Base-by-base conservation (phyloP, 2,888 invertebrate genomes). In the Sthenelais limicola region DNA sequence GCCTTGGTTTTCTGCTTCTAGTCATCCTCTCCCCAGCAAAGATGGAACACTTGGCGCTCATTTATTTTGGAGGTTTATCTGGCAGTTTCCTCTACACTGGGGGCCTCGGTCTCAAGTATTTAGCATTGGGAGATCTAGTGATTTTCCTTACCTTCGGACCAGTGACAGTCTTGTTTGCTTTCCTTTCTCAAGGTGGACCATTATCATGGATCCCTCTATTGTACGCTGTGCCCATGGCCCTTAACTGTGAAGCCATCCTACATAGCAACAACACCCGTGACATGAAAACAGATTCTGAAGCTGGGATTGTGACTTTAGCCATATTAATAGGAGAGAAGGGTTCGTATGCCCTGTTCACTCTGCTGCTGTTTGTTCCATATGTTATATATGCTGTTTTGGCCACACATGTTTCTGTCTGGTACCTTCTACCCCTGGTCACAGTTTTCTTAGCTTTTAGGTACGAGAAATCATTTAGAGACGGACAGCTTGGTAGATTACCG, bases 81-180 rank as follows among this genome's bases (percentile, higher is more conserved):
- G 95, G 96, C 70, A 96, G 96, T 78, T 97, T 97, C 88, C 90
- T 97, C n/a, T 97, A 97, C 84, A 97, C 97, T 0, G 97, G 97
- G 73, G 97, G 97, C 62, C 94, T 97, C 81, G 97, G 97, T 74
- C 91, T 97, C 73, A 97, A 97, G 88, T 97, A 97, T 85, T 96
- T 97, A 82, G 97, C 96, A 2, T 89, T 97, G 58, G 97, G 97
- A 69, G 97, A 97, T 89, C 92, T 97, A 69, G 90, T 97, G 78
- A 94, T 97, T 82, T 91, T 97, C 83, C 92, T 97, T 74, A 93
- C 96, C 84, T 97, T 97, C 89, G 97, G 97, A 1, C 97, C 97
- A 5, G 92, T 97, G 28, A 94, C 95, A 28, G 96, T 97, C 26
- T 91, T 97, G 24, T 97, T 97, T 89, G 94, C 97, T 1, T 97